Evolutionary conservation across 2,888 invertebrate genomes (phyloP).

Genomic region (Ophion ellenae): DNA sequence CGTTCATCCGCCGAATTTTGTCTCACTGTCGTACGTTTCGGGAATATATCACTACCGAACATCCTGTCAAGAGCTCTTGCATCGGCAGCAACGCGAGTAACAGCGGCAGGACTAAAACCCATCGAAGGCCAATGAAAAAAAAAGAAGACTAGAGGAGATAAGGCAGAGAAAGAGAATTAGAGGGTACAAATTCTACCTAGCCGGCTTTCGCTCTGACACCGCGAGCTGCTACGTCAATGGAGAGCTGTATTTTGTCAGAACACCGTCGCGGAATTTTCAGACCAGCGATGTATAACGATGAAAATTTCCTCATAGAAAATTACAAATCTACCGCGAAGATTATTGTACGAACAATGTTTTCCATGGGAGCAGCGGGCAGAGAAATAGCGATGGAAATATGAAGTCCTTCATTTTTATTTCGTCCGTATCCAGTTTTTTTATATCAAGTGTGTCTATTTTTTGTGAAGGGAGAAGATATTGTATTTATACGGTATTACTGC

Average conservation of each 20-base stretch:
- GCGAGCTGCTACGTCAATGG: not conserved
- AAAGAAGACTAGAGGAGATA: not conserved
- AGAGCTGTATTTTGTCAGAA: not conserved
- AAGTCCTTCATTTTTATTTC: too few relatives aligned
- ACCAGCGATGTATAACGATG: too few relatives aligned
- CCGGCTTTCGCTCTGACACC: not conserved
- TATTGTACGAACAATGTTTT: too few relatives aligned
- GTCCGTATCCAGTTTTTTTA: too few relatives aligned
- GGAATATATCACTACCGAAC: not conserved
- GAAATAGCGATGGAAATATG: too few relatives aligned
- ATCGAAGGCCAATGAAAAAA: not conserved
- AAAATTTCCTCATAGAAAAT: too few relatives aligned
- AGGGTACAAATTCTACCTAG: not conserved
- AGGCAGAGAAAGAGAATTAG: not conserved
- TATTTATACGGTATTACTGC: not conserved
- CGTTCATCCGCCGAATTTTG: conserved; percentile 18
- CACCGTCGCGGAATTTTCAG: not conserved
- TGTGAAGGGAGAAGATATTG: not conserved
- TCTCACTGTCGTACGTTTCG: conserved; percentile 50
- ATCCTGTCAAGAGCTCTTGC: conserved; percentile 40
- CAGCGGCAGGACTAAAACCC: conserved; percentile 3
- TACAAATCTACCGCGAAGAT: too few relatives aligned
- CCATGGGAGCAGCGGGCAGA: too few relatives aligned
- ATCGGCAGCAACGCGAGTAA: conserved; percentile 23
- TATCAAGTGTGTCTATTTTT: not conserved